A percentile compares a stretch with the other conserved stretches of the same genome.
Conservation (phyloP, 2,888 invertebrate species). For the Onchidella celtica region DNA sequence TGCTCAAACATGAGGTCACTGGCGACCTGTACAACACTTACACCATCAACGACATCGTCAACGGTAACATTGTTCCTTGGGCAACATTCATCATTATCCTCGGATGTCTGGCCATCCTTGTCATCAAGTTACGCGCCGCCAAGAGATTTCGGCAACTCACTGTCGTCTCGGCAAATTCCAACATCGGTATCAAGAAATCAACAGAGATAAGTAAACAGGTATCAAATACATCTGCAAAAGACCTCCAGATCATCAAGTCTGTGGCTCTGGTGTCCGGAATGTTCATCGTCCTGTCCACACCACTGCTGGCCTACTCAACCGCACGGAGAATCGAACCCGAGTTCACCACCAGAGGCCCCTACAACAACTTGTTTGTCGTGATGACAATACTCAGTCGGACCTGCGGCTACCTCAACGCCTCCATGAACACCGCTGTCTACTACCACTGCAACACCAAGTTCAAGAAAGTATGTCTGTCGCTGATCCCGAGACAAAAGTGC, state of each 20-base stretch:
- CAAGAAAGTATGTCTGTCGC: too few relatives aligned
- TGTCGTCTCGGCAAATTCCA: neutral
- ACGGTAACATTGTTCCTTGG: neutral
- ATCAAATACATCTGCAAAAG: neutral
- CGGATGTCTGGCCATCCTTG: neutral
- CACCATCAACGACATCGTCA: neutral
- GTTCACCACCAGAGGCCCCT: neutral
- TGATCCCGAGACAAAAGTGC: too few relatives aligned
- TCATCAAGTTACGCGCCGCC: neutral
- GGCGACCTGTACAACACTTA: neutral
- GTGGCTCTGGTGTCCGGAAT: neutral
- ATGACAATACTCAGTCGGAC: neutral
- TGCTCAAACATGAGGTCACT: neutral
- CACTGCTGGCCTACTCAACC: neutral
- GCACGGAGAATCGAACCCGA: neutral
- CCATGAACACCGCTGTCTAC: neutral
- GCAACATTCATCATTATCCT: neutral
- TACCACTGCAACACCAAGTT: neutral
- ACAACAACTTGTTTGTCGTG: neutral
- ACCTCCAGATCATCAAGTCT: neutral
- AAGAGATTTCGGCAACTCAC: neutral
- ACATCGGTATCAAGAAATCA: neutral
- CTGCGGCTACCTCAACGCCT: constrained; percentile 6
- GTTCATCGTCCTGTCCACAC: neutral
- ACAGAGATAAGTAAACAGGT: neutral